Conservation (phyloP, 2,797 vertebrate species). For the Setipinna tenuifilis region DNA sequence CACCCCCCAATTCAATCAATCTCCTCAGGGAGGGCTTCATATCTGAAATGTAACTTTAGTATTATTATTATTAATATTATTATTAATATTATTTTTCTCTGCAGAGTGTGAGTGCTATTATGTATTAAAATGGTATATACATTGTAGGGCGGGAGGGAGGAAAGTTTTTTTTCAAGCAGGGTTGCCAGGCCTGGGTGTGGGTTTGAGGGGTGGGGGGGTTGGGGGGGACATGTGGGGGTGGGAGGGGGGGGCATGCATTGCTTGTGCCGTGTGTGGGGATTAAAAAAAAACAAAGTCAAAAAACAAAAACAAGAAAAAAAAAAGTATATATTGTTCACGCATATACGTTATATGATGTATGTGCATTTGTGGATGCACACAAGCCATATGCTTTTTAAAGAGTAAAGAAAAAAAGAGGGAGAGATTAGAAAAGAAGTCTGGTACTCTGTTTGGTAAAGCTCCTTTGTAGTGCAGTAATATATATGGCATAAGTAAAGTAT, state of each 20-base stretch:
- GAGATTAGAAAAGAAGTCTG: constrained; percentile 82
- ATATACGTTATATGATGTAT: constrained; percentile 50
- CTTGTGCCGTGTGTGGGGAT: constrained; percentile 84
- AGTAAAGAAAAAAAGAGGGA: constrained; percentile 54
- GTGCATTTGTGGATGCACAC: constrained; percentile 41
- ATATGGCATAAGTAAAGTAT: constrained; percentile 74
- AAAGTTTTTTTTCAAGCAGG: constrained; percentile 19
- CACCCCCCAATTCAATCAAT: neutral
- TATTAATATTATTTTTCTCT: constrained; percentile 77
- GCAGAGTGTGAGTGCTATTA: constrained; percentile 89
- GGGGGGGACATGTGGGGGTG: constrained; percentile 44
- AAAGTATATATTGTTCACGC: constrained; percentile 51
- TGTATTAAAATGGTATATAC: constrained; percentile 80
- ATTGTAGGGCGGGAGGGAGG: constrained; percentile 36
- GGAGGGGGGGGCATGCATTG: constrained; percentile 76
- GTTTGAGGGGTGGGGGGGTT: neutral
- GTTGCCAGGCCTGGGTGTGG: neutral
- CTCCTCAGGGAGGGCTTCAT: constrained; percentile 37
- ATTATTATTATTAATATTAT: constrained; percentile 45
- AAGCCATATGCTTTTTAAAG: constrained; percentile 35
- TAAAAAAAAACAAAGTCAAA: constrained; percentile 22
- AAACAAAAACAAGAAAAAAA: constrained; percentile 56
- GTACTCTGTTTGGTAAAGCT: constrained; percentile 92
- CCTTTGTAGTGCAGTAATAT: constrained; percentile 87
- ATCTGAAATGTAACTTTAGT: constrained; percentile 51